Conservation (phyloP, 2,113 vertebrate species). For the Conger conger region DNA sequence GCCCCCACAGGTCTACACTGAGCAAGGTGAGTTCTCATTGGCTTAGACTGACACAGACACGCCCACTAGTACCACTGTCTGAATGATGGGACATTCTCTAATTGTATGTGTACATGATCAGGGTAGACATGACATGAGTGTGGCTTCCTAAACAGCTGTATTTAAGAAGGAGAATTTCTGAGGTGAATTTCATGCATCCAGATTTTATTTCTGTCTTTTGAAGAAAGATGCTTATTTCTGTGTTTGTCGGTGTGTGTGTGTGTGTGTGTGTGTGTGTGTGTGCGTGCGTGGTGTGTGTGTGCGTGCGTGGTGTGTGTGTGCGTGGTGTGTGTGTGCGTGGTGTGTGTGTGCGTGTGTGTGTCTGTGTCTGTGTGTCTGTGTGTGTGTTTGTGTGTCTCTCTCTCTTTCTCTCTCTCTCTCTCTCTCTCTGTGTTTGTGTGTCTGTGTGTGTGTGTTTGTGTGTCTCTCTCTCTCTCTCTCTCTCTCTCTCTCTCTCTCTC, state of each 20-base stretch:
- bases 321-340: background rate
- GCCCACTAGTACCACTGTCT: background rate
- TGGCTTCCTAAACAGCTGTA: background rate
- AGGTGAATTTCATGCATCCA: background rate
- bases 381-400: too few relatives aligned
- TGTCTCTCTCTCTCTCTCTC: background rate
- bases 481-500: too few relatives aligned
- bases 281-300: too few relatives aligned
- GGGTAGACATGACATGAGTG: background rate
- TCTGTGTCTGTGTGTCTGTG: background rate
- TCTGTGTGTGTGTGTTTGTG: background rate
- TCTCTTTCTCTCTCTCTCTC: background rate
- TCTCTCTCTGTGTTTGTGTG: too few relatives aligned
- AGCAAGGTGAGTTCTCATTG: slow-evolving; percentile 63
- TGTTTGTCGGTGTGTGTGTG: background rate
- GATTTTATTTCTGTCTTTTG: background rate
- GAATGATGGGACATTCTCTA: background rate
- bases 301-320: too few relatives aligned
- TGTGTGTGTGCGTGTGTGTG: background rate
- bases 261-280: background rate
- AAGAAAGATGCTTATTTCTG: background rate
- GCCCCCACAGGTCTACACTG: slow-evolving; percentile 66
- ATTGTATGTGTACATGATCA: background rate
- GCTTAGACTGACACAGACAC: background rate
- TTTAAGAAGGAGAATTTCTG: background rate